Evolutionary conservation across 1,140 invertebrate species (phyloP).

Genomic region (Popillia japonica): DNA sequence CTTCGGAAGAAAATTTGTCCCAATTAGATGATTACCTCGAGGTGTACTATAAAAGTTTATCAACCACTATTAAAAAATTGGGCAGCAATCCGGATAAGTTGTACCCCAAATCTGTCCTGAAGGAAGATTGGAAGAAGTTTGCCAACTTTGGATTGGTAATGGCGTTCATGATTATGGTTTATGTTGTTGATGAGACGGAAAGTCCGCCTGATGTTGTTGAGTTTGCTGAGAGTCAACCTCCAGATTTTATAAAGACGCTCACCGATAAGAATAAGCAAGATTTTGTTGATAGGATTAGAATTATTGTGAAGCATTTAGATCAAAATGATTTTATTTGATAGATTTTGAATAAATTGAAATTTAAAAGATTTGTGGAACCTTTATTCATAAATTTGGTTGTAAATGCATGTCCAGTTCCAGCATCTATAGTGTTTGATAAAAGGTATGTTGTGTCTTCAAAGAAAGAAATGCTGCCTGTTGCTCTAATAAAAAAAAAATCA

Average conservation of each 20-base stretch:
- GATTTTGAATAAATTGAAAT: neutral
- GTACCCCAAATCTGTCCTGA: constrained; percentile 19
- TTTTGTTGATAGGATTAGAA: neutral
- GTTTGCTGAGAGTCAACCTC: neutral
- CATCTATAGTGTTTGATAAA: too few relatives aligned
- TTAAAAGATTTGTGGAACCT: too few relatives aligned
- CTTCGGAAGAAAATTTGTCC: constrained; percentile 51
- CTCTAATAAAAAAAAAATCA: too few relatives aligned
- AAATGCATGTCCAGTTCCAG: too few relatives aligned
- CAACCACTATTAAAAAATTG: constrained; percentile 4
- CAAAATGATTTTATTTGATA: neutral
- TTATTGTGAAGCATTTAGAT: neutral
- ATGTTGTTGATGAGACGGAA: neutral
- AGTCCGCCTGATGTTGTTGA: neutral
- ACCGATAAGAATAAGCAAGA: neutral
- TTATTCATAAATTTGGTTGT: too few relatives aligned
- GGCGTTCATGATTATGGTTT: constrained; percentile 20
- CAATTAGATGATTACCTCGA: constrained; percentile 43
- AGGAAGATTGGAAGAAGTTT: constrained; percentile 37
- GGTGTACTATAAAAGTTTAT: constrained; percentile 37
- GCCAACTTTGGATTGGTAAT: constrained; percentile 27
- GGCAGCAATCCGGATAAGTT: constrained; percentile 40
- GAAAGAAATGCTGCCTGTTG: too few relatives aligned
- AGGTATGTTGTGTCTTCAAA: too few relatives aligned
- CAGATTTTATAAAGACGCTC: neutral